Percentiles rank a stretch among this genome's conserved stretches.
Conservation (phyloP, 2,797 vertebrate genomes). For the Macropodus opercularis region DNA sequence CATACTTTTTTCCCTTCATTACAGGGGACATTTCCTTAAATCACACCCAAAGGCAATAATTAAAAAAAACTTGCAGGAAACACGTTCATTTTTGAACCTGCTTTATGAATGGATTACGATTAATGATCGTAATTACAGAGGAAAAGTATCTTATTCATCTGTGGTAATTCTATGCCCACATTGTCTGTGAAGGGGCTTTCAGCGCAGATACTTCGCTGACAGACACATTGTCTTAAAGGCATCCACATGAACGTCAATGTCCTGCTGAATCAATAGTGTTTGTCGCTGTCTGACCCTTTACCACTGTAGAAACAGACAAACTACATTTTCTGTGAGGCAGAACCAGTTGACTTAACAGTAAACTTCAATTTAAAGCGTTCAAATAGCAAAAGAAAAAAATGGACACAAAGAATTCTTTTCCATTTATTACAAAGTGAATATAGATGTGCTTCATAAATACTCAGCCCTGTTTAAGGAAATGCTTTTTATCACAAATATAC, state of each 20-base stretch:
- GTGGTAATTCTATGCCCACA: constrained; percentile 31
- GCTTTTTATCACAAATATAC: too few relatives aligned
- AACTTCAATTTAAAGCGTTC: too few relatives aligned
- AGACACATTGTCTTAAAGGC: constrained; percentile 47
- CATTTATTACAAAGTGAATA: too few relatives aligned
- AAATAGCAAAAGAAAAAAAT: too few relatives aligned
- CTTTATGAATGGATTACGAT: not conserved
- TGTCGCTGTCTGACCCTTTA: constrained; percentile 47
- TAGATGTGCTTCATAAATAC: too few relatives aligned
- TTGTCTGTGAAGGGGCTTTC: too few relatives aligned
- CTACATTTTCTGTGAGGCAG: constrained; percentile 28
- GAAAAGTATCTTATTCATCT: constrained; percentile 12
- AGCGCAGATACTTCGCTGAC: constrained; percentile 42
- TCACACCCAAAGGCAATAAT: constrained; percentile 20
- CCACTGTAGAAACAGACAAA: constrained; percentile 38
- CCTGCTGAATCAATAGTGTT: constrained; percentile 52
- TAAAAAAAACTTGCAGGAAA: not conserved
- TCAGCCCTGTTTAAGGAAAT: too few relatives aligned
- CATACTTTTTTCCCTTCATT: constrained; percentile 42
- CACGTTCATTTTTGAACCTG: not conserved
- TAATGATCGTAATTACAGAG: constrained; percentile 2
- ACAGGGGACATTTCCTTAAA: constrained; percentile 38
- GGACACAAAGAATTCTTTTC: too few relatives aligned
- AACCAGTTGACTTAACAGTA: constrained; percentile 26
- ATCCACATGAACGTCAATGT: constrained; percentile 58